Evolutionary conservation across 2,888 invertebrate genomes (phyloP).

Genomic region (Synergus itoensis): DNA sequence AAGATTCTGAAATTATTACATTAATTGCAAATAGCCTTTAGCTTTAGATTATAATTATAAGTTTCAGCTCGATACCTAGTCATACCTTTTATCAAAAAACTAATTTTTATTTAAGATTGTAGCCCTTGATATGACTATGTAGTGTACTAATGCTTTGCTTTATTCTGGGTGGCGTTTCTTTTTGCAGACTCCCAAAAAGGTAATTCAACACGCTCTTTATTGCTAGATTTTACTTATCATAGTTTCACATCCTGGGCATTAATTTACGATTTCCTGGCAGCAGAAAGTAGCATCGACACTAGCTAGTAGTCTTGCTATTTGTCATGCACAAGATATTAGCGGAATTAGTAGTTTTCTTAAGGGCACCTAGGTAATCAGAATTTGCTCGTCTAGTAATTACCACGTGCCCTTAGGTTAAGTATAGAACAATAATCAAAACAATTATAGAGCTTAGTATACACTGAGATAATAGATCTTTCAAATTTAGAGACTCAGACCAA

Average conservation of each 20-base stretch:
- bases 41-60: constrained; percentile 22
- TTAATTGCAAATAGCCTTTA: constrained; percentile 9
- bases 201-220: constrained; percentile 66
- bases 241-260: constrained; percentile 20
- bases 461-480: neutral
- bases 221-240: constrained; percentile 49
- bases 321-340: constrained; percentile 21
- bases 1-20: constrained; percentile 76
- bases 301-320: constrained; percentile 21
- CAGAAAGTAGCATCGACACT: constrained; percentile 22
- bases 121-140: constrained; percentile 52
- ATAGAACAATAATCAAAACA: neutral
- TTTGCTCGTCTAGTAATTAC: neutral
- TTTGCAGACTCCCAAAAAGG: constrained; percentile 81
- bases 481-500: neutral
- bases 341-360: constrained; percentile 13
- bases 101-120: constrained; percentile 43
- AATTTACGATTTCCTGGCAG: constrained; percentile 26
- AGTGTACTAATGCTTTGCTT: constrained; percentile 75
- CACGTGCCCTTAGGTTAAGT: neutral
- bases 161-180: constrained; percentile 76
- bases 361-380: neutral
- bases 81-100: constrained; percentile 17
- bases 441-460: too few relatives aligned
- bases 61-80: constrained; percentile 26